Base-by-base conservation (phyloP, 53 echinoderm and acorn worm genomes). In the Arbacia lixula region DNA sequence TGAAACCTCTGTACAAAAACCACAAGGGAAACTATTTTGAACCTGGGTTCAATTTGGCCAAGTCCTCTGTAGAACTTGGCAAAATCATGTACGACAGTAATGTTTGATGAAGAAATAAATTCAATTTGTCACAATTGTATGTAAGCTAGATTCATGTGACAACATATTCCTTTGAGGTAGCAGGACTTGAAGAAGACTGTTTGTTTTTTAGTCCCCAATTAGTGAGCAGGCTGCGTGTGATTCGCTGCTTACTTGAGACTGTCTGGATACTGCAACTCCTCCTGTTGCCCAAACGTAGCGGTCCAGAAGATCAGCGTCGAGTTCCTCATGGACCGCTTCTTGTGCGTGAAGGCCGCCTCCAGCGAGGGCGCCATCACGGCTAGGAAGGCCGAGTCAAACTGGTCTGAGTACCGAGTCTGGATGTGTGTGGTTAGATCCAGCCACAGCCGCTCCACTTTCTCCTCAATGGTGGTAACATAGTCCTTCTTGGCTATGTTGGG, bases 361-460 rank as follows among this genome's bases (percentile, higher is more conserved):
- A 99, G 75, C 11, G 92, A 34, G 2, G 99, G 91, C 12, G 92
- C 87, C 38, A 99, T 52, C 2, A 74, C 35, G 20, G 37, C 68
- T 3, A 99, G 87, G 66, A 94, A 81, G 14, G 83, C 68, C 0
- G 88, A 88, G 79, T 92, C 89, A 60, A 91, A 99, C 1, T 66
- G 87, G 19, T 87, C 92, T 12, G 68, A 86, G 83, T 92, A 89
- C 6, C 99, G 92, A 30, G 84, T 85, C 83, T 99, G 94, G 25
- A 99, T 57, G 17, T 76, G 53, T n/a, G 92, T 99, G 25, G 95
- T 66, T 6, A 91, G 63, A 56, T 99, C 99, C 16, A 76, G 84
- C 91, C 90, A 99, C 1, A 98, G 87, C 36, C 95, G 94, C 68
- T 99, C 94, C 29, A 99, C 87, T 85, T 99, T 99, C 40, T 81